Conservation (phyloP, 2,113 vertebrate species). For the Apistogramma diplotaenia region DNA sequence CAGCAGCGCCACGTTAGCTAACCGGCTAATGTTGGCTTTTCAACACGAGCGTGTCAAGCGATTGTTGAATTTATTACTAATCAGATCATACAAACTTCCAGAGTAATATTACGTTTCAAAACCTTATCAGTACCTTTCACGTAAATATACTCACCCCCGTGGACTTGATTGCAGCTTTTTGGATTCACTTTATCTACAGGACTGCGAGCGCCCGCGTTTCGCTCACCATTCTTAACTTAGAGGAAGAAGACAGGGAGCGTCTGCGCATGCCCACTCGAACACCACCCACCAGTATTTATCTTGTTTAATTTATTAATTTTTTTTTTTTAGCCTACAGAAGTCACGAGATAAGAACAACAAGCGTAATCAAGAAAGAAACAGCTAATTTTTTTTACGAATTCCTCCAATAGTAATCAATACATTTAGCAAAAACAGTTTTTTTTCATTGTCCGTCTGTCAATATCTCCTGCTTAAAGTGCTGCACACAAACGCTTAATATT, state of each 20-base stretch:
- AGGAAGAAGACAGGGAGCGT: background rate
- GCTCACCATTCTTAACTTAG: constrained; percentile 59
- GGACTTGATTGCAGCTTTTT: constrained; percentile 3
- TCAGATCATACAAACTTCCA: rapidly evolving
- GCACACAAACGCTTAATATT: too few relatives aligned
- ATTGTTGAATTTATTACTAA: background rate
- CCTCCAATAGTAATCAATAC: background rate
- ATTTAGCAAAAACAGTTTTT: too few relatives aligned
- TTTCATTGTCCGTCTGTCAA: background rate
- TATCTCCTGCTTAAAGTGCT: too few relatives aligned
- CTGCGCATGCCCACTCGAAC: constrained; percentile 63
- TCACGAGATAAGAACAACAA: too few relatives aligned
- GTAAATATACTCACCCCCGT: constrained; percentile 23
- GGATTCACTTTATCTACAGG: constrained; percentile 45
- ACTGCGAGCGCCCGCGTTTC: constrained; percentile 28
- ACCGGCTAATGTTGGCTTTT: constrained; percentile 7
- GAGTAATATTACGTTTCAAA: rapidly evolving
- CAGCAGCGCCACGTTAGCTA: constrained; percentile 27
- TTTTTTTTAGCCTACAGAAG: too few relatives aligned
- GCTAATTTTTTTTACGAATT: background rate
- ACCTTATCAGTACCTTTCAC: constrained; percentile 75
- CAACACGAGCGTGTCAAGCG: background rate
- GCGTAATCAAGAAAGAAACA: background rate
- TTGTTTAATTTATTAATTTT: too few relatives aligned
- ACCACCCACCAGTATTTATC: background rate